A percentile compares a stretch with the other conserved stretches of the same genome.
These are phyloP conservation scores for Netelia melanura DNA, from an alignment of 2,888 invertebrate genomes.

Conservation along the genomic window DNA sequence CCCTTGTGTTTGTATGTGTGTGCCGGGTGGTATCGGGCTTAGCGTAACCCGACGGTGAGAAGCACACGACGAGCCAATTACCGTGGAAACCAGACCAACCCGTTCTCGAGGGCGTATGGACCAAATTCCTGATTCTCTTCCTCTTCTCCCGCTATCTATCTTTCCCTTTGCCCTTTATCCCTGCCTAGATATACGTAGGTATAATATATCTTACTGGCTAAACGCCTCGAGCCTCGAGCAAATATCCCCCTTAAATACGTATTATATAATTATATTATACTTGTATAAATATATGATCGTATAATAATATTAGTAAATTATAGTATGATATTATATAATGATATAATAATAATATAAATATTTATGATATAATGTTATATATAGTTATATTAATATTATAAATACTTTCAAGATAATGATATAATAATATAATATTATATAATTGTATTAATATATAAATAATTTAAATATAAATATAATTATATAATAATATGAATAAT, in stretches of 20 bases:
- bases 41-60: slow-evolving; percentile 29
- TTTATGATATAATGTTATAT: too few relatives aligned
- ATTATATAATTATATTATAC: too few relatives aligned
- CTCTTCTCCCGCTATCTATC: slow-evolving; percentile 1
- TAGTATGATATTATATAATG: too few relatives aligned
- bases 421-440: too few relatives aligned
- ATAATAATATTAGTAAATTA: too few relatives aligned
- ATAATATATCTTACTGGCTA: slow-evolving; percentile 1
- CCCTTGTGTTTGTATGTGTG: slow-evolving; percentile 3
- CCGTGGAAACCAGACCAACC: slow-evolving; percentile 73
- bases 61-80: slow-evolving; percentile 71
- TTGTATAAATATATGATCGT: too few relatives aligned
- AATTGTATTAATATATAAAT: too few relatives aligned
- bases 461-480: too few relatives aligned
- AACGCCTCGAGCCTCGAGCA: slow-evolving; percentile 13
- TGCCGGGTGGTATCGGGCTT: neutral
- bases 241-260: neutral
- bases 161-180: slow-evolving; percentile 15
- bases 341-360: too few relatives aligned
- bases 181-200: neutral
- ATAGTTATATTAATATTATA: too few relatives aligned
- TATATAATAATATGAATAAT: too few relatives aligned
- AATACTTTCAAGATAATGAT: too few relatives aligned
- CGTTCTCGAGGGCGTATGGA: slow-evolving; percentile 47
- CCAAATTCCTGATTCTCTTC: slow-evolving; percentile 51